Evolutionary conservation across 2,797 vertebrate genomes (phyloP), one percentile per base, ranked within the genome.

Genomic region (Okamejei kenojei): DNA sequence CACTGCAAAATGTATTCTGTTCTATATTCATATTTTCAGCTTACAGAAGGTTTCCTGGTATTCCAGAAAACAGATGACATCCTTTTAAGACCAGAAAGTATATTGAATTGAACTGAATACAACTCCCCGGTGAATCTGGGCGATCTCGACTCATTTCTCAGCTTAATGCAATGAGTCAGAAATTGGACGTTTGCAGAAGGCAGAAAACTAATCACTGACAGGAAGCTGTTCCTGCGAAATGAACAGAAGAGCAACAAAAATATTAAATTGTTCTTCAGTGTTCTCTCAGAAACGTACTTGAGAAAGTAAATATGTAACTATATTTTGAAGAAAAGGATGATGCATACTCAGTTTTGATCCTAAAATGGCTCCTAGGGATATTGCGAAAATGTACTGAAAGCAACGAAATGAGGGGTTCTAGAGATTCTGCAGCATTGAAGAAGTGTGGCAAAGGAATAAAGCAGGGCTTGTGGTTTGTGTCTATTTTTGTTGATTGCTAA

Each of bases 81-180:
- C n/a, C 1, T 92, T 76, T 76, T 76, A 58, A 54, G 45, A 26
- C 23, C 90, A 92, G 4, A 92, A 58, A 74, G 45, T 54, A 92
- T 92, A 71, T 76, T 92, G 38, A 73, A 74, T 92, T 11, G 68
- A 76, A 76, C 29, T 54, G 38, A 54, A 15, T 35, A 19, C 17
- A 76, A 74, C 10, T 92, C 90, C 90, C 38, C 35, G 4, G 71
- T 45, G 90, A 92, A 45, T 76, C 29, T 76, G 90, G 71, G 58
- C 90, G 74, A 71, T 91, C 35, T 74, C 23, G 2, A 54, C 26
- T 76, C 71, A 92, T 92, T 92, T 54, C 38, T 92, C 71, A 92
- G 35, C 68, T 92, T 92, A 92, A 92, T 92, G 71, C 71, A 92
- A 23, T 76, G 90, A 92, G 90, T 76, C 71, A 92, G 35, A 58